Base-by-base conservation (phyloP, 2,797 vertebrate genomes). In the Chelonia mydas region DNA sequence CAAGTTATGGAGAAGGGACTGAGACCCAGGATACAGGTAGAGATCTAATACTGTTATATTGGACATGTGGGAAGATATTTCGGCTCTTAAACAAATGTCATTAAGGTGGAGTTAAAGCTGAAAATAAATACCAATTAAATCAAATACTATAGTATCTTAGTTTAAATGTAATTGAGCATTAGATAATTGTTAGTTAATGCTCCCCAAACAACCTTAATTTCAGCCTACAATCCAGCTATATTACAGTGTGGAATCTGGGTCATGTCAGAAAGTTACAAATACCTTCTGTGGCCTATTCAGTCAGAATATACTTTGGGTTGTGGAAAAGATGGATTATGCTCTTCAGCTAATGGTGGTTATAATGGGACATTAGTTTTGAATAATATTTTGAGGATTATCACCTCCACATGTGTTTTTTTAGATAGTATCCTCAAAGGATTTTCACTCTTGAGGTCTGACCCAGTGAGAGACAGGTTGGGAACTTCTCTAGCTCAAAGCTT, bases 21-120 rank as follows among this genome's bases (percentile, higher is more conserved):
- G 94, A 95, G 11, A 53, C 54, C 85, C 87, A 53, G 83, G 79
- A 95, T 87, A 72, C 84, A 94, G 95, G 96, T 97, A 95, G 83
- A 51, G 81, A 21, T 54, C 21, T 1, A 53, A 11, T 21, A 16
- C 68, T 9, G 7, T 23, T 53, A 21, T 27, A 11, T 51, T 31
- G 27, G 27, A 49, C 25, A 74, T 25, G 41, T 77, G 25, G 74
- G 15, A 77, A 77, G 74, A 77, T 49, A 47, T 41, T 41, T 31
- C 15, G 4, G 28, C 31, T 72, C 21, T 49, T 49, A 77, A 49
- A 77, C 28, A 2, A 33, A 2, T n/a, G 23, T 86, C 51, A 47
- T 89, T 80, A 28, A 51, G 87, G 5, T 72, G 77, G 41, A 41
- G 83, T 76, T n/a, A 72, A 3, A 19, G 84, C 33, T 89, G 27